These are phyloP conservation scores for Tuberolachnus salignus DNA, from an alignment of 2,888 invertebrate species.

Conservation along the genomic window DNA sequence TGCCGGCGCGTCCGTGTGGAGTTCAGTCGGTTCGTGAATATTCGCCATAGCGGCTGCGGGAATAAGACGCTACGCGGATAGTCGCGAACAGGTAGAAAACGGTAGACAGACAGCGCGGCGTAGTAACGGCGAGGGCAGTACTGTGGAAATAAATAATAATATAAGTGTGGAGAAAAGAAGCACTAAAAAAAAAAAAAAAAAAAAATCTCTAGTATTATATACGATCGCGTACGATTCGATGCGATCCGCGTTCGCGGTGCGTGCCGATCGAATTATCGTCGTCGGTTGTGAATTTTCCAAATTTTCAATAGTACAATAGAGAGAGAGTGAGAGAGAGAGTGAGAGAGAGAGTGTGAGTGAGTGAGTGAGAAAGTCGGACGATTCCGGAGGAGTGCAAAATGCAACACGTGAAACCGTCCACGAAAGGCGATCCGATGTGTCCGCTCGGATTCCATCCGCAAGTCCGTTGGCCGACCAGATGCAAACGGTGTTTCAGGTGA, in stretches of 20 bases:
- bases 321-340: background rate
- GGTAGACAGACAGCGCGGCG: background rate
- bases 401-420: constrained; percentile 78
- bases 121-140: too few relatives aligned
- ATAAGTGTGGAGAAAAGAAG: too few relatives aligned
- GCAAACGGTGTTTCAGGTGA: constrained; percentile 87
- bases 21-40: constrained; percentile 18
- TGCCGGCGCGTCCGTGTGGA: background rate
- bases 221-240: background rate
- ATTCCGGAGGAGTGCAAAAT: constrained; percentile 62
- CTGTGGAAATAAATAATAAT: too few relatives aligned
- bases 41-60: background rate
- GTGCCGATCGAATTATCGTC: background rate
- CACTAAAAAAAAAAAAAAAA: too few relatives aligned
- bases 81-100: background rate
- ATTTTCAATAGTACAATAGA: background rate
- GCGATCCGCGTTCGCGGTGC: background rate
- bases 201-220: too few relatives aligned
- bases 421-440: constrained; percentile 86
- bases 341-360: background rate
- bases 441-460: constrained; percentile 93
- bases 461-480: constrained; percentile 90
- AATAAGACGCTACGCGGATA: background rate
- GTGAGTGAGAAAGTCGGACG: too few relatives aligned
- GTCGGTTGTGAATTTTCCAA: background rate